Evolutionary conservation across 64 coral and sea anemone genomes (phyloP).

Genomic region (Porites australiensis): DNA sequence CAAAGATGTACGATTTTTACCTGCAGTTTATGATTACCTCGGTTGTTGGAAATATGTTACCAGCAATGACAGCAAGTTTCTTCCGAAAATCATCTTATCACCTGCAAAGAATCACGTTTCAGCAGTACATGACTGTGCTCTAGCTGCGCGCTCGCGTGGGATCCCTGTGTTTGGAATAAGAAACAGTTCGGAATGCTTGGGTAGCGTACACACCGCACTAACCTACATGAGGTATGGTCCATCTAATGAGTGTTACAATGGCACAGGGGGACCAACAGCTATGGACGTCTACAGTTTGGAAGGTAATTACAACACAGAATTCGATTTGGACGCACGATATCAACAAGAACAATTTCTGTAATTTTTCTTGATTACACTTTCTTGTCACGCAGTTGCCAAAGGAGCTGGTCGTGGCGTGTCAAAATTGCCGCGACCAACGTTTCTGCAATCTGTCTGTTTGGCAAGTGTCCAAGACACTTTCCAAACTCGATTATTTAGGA

Average conservation of each 20-base stretch:
- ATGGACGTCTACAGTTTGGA: slow-evolving; percentile 82
- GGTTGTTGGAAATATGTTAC: slow-evolving; percentile 15
- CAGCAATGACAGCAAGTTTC: not conserved
- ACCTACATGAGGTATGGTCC: slow-evolving; percentile 74
- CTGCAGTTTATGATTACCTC: slow-evolving; percentile 30
- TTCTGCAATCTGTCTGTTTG: no score
- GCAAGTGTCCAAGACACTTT: no score
- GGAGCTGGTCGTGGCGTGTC: no score
- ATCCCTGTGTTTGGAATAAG: slow-evolving; percentile 78
- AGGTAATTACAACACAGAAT: slow-evolving; percentile 29
- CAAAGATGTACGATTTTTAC: not conserved
- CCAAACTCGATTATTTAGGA: no score
- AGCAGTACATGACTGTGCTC: slow-evolving; percentile 32
- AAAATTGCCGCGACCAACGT: no score
- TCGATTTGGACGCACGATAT: no score
- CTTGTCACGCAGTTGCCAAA: no score
- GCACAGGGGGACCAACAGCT: slow-evolving; percentile 68
- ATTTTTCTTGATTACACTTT: no score
- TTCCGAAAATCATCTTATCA: not conserved
- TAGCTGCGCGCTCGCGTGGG: slow-evolving; percentile 15
- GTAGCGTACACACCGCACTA: slow-evolving; percentile 64
- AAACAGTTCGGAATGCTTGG: slow-evolving; percentile 66
- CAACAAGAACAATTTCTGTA: not conserved
- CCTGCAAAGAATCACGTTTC: not conserved
- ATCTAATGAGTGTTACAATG: slow-evolving; percentile 67